Conservation (phyloP, 2,113 vertebrate genomes). For the Eleginops maclovinus region DNA sequence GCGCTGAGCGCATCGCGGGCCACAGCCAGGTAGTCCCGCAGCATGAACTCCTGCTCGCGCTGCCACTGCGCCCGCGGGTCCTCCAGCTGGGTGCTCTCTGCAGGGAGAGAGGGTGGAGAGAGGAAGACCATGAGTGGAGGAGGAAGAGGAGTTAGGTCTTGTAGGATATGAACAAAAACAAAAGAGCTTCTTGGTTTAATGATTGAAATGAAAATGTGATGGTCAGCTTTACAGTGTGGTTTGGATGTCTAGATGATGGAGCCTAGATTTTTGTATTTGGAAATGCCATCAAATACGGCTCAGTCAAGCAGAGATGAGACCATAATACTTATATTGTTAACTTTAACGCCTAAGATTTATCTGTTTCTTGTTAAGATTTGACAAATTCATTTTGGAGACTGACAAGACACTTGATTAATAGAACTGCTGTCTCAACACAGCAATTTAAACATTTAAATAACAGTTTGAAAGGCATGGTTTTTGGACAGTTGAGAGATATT, state of each 20-base stretch:
- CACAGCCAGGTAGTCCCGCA: constrained; percentile 95
- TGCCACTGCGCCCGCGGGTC: constrained; percentile 97
- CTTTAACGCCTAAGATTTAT: background rate
- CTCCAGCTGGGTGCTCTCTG: constrained; percentile 95
- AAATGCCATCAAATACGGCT: background rate
- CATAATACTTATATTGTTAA: background rate
- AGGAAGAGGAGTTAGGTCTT: background rate
- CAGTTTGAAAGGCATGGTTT: too few relatives aligned
- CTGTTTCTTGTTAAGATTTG: background rate
- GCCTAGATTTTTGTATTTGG: background rate
- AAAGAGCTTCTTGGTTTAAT: background rate
- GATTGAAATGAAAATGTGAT: background rate
- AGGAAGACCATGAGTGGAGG: background rate
- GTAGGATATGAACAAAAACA: background rate
- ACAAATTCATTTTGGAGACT: background rate
- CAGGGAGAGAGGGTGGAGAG: background rate
- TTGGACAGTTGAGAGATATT: background rate
- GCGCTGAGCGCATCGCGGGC: constrained; percentile 94
- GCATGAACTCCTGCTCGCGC: constrained; percentile 95
- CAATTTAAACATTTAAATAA: background rate
- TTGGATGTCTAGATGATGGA: too few relatives aligned
- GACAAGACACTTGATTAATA: background rate
- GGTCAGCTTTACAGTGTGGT: background rate
- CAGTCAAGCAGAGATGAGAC: background rate
- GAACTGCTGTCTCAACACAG: background rate